These are phyloP conservation scores for Campylorhamphus procurvoides DNA, from an alignment of 2,113 vertebrate species.

Conservation along the genomic window DNA sequence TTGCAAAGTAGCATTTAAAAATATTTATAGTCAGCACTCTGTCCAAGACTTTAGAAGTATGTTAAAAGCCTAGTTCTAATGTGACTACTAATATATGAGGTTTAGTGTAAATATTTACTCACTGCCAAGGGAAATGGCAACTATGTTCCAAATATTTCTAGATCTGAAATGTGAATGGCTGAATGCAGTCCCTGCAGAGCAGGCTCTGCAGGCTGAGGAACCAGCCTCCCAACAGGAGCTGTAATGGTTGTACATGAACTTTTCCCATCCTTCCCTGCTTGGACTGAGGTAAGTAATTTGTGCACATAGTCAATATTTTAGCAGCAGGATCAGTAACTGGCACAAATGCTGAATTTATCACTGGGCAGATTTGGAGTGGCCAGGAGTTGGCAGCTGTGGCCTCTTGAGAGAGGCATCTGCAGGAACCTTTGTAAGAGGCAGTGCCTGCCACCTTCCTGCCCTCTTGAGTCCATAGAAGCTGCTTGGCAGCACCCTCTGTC, in stretches of 20 bases:
- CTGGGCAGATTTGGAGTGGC: constrained; percentile 11
- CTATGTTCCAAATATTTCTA: not conserved
- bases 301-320: constrained; percentile 44
- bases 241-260: not conserved
- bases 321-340: constrained; percentile 44
- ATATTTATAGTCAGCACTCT: not conserved
- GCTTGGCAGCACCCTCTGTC: not conserved
- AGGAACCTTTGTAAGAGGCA: constrained; percentile 9
- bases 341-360: constrained; percentile 38
- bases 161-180: not conserved
- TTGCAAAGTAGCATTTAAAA: not conserved
- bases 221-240: not conserved
- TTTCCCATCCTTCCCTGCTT: not conserved
- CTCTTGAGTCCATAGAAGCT: not conserved
- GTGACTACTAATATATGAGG: not conserved
- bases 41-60: not conserved
- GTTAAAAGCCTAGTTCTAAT: not conserved
- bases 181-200: not conserved
- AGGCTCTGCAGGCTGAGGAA: not conserved
- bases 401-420: constrained; percentile 62
- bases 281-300: constrained; percentile 5
- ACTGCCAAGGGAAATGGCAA: not conserved
- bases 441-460: constrained; percentile 40
- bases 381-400: constrained; percentile 58
- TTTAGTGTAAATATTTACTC: constrained; percentile 18